phyloP scores from a whole-genome alignment of 2,113 vertebrate species.

The sheep (Ovis aries) region DNA sequence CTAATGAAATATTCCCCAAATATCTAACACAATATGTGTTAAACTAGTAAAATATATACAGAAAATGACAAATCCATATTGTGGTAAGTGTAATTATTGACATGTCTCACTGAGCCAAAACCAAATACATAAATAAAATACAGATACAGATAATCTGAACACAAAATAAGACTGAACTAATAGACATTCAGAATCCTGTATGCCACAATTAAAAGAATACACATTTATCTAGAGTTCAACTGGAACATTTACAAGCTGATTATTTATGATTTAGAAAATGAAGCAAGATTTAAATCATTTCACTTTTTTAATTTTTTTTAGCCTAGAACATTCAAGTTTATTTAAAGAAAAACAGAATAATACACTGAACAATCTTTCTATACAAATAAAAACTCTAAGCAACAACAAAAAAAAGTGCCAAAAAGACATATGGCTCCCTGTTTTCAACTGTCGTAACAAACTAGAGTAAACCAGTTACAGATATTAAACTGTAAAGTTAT shows the following conservation, averaged over 20 bases:
- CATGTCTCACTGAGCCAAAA: background rate
- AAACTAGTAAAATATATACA: background rate
- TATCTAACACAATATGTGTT: background rate
- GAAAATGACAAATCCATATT: background rate
- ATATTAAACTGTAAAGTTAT: background rate
- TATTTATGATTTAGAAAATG: background rate
- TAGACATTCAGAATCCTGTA: background rate
- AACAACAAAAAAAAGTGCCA: background rate
- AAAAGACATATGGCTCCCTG: background rate
- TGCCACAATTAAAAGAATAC: background rate
- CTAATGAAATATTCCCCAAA: background rate
- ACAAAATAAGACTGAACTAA: background rate
- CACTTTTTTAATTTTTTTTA: background rate
- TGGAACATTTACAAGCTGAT: background rate
- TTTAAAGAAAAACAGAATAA: background rate
- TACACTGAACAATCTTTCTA: background rate
- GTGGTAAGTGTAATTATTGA: background rate
- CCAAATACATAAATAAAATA: background rate
- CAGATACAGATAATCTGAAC: background rate
- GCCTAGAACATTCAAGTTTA: background rate
- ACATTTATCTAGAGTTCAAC: background rate
- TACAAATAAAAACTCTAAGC: background rate
- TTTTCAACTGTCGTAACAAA: constrained; percentile 18
- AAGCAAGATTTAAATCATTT: background rate
- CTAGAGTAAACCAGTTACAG: background rate